Conservation (phyloP, 2,888 invertebrate genomes). For the Synanthedon andrenaeformis region DNA sequence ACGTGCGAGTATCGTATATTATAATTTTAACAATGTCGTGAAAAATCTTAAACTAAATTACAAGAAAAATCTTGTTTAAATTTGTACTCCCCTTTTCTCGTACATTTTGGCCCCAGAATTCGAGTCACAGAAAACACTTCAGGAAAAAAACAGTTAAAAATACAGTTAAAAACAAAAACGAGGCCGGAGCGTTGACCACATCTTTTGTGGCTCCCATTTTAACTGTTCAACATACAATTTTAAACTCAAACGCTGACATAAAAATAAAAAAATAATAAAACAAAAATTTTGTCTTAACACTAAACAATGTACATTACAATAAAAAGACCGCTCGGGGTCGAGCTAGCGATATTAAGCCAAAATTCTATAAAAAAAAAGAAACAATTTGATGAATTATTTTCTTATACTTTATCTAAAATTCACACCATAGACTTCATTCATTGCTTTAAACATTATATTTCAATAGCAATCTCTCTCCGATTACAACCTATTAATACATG, state of each 20-base stretch:
- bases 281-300: too few relatives aligned
- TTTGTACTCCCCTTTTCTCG: slow-evolving; percentile 61
- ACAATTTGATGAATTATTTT: too few relatives aligned
- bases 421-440: not conserved
- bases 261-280: too few relatives aligned
- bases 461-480: too few relatives aligned
- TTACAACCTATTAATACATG: too few relatives aligned
- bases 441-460: not conserved
- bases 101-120: slow-evolving; percentile 59
- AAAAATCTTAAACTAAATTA: slow-evolving; percentile 48
- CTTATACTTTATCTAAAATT: not conserved
- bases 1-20: too few relatives aligned
- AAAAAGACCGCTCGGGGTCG: too few relatives aligned
- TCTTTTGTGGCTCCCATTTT: not conserved
- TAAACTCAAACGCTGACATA: too few relatives aligned
- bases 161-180: not conserved
- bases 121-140: slow-evolving; percentile 33
- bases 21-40: too few relatives aligned
- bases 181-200: not conserved
- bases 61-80: slow-evolving; percentile 44
- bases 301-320: too few relatives aligned
- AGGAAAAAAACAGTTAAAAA: slow-evolving; percentile 2
- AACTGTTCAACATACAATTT: too few relatives aligned
- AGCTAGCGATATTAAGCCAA: not conserved
- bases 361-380: not conserved